Base-by-base conservation (phyloP, 2,113 vertebrate species). In the Lucifuga dentata region DNA sequence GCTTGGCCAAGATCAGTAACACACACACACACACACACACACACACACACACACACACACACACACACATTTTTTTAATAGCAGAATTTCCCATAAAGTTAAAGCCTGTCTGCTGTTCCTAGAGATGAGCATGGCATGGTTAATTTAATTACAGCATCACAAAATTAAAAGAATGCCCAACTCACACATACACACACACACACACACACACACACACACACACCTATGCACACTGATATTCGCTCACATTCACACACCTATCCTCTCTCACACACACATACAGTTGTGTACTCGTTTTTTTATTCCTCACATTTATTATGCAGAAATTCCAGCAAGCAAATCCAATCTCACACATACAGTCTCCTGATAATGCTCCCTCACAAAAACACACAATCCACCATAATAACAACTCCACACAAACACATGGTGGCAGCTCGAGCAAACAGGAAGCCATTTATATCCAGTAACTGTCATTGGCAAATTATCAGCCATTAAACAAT, bases 81-180 rank as follows among this genome's bases (percentile, higher is more conserved):
- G 15, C 49, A 9, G 5, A 43, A 16, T 26, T 49, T 46, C n/a
- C 48, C 32, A 2, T 1, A 3, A 38, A 59, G 40, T 8, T 19
- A 11, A 67, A 33, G 49, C 15, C 38, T 43, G 44, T 11, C 2
- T 2, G 35, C 15, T 2, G 1, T 40, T 38, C 26, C 53, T 68
- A 49, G 12, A 60, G 32, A 52, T 60, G 58, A 66, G 26, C 49
- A 32, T n/a, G 39, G 32, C 33, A 24, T 36, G 39, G 45, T 49
- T 68, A 67, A 83, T 76, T 69, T 33, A 73, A 60, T 84, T 78
- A 68, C 44, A 68, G 48, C 21, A 69, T 41, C 43, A 23, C 40
- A 69, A 73, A 78, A 85, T 83, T 68, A 83, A 81, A 81, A 72
- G 65, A 78, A 73, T n/a, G 39, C 79, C 60, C 65, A 74, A 55